phyloP scores from a whole-genome alignment of 2,888 invertebrate species.

The Spicauda simplicius region DNA sequence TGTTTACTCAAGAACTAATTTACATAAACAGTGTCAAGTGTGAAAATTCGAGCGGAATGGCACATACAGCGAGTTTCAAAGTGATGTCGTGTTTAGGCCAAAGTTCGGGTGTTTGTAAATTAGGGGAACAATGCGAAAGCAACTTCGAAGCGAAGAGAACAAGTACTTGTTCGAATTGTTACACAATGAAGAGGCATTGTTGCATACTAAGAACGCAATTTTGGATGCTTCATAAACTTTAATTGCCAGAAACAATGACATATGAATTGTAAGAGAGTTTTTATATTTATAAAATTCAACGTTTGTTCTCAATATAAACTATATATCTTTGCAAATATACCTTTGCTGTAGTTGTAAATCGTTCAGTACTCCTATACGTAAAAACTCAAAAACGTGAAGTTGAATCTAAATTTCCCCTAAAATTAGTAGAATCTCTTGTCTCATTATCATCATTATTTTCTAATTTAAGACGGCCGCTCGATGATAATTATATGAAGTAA shows the following conservation, averaged over 20 bases:
- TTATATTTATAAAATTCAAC: too few species aligned
- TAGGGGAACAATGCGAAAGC: constrained; percentile 52
- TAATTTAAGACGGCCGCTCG: too few species aligned
- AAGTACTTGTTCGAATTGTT: neutral
- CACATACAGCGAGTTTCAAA: constrained; percentile 4
- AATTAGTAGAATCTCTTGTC: too few species aligned
- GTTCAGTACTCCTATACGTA: too few species aligned
- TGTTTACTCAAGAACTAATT: neutral
- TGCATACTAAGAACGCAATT: neutral
- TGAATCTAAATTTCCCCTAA: too few species aligned
- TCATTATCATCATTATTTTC: too few species aligned
- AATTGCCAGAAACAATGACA: neutral
- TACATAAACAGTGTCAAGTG: neutral
- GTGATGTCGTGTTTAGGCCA: constrained; percentile 13
- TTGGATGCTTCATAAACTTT: neutral
- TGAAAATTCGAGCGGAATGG: neutral
- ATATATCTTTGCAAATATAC: too few species aligned
- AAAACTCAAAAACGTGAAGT: too few species aligned
- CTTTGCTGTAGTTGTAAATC: too few species aligned
- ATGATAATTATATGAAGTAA: too few species aligned
- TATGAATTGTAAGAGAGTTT: neutral
- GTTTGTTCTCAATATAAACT: too few species aligned
- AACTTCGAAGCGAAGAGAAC: constrained; percentile 43
- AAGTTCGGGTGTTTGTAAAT: constrained; percentile 53
- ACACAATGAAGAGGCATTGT: neutral